Percentiles rank a stretch among this genome's conserved stretches.
phyloP scores from a whole-genome alignment of 2,888 invertebrate species.

The Temnothorax ravouxi region DNA sequence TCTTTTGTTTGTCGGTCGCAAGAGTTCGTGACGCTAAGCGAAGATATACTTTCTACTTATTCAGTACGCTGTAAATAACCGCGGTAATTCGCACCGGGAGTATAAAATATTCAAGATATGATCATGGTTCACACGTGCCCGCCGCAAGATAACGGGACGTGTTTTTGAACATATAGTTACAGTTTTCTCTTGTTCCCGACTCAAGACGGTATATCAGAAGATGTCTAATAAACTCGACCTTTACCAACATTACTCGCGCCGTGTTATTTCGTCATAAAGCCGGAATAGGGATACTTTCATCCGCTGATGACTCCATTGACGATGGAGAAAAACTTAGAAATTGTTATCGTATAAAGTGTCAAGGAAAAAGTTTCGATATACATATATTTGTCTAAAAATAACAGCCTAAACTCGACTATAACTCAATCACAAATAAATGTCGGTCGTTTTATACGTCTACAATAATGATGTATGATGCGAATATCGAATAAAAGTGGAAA shows the following conservation, averaged over 20 bases:
- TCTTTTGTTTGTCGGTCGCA: not conserved
- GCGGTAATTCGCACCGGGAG: slow-evolving; percentile 39
- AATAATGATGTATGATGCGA: not conserved
- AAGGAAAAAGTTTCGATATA: not conserved
- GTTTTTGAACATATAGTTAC: slow-evolving; percentile 36
- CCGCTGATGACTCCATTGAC: not conserved
- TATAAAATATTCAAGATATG: slow-evolving; percentile 55
- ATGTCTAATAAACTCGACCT: slow-evolving; percentile 46
- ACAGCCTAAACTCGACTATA: not conserved
- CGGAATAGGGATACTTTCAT: slow-evolving; percentile 1
- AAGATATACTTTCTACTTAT: slow-evolving; percentile 35
- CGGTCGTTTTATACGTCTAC: not conserved
- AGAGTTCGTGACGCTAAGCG: not conserved
- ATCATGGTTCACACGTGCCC: slow-evolving; percentile 30
- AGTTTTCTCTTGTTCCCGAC: slow-evolving; percentile 20
- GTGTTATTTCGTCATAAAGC: slow-evolving; percentile 1
- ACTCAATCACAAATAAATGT: not conserved
- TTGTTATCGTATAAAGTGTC: not conserved
- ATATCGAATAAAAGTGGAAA: not conserved
- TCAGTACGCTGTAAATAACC: slow-evolving; percentile 38
- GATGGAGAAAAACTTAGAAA: not conserved
- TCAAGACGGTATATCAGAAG: slow-evolving; percentile 25
- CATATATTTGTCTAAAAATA: not conserved
- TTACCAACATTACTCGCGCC: slow-evolving; percentile 25
- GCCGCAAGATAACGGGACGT: slow-evolving; percentile 34